Conservation (phyloP, 2,888 invertebrate genomes). For the Caenorhabditis imperialis region DNA sequence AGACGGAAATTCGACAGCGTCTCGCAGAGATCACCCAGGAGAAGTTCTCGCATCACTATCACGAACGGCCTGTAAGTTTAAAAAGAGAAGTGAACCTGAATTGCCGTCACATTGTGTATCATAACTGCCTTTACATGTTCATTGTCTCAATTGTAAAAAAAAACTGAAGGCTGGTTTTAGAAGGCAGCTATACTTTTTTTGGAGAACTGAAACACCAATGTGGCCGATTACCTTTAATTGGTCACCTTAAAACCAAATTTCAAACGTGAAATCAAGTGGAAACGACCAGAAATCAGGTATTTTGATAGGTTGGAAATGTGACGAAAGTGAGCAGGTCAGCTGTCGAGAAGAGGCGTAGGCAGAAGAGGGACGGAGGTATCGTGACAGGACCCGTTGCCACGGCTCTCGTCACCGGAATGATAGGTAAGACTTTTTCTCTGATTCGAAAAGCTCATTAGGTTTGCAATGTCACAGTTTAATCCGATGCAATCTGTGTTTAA, state of each 20-base stretch:
- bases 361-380: slow-evolving; percentile 66
- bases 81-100: no score
- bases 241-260: no score
- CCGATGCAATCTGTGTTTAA: not conserved
- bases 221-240: no score
- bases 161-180: no score
- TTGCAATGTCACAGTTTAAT: not conserved
- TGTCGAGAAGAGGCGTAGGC: slow-evolving; percentile 35
- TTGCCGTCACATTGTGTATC: no score
- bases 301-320: slow-evolving; percentile 12
- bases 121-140: no score
- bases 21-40: slow-evolving; percentile 51
- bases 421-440: slow-evolving; percentile 57
- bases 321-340: slow-evolving; percentile 38
- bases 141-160: no score
- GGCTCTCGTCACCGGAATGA: slow-evolving; percentile 75
- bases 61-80: slow-evolving; percentile 42
- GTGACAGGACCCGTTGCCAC: slow-evolving; percentile 71
- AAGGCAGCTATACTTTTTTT: no score
- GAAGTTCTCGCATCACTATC: slow-evolving; percentile 65
- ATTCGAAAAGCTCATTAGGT: not conserved
- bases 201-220: no score
- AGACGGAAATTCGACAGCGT: slow-evolving; percentile 58
- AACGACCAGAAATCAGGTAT: slow-evolving; percentile 2
- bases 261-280: not conserved